A percentile compares a stretch with the other conserved stretches of the same genome.
These are phyloP conservation scores for Macquaria australasica DNA, from an alignment of 2,113 vertebrate genomes.

Conservation along the genomic window DNA sequence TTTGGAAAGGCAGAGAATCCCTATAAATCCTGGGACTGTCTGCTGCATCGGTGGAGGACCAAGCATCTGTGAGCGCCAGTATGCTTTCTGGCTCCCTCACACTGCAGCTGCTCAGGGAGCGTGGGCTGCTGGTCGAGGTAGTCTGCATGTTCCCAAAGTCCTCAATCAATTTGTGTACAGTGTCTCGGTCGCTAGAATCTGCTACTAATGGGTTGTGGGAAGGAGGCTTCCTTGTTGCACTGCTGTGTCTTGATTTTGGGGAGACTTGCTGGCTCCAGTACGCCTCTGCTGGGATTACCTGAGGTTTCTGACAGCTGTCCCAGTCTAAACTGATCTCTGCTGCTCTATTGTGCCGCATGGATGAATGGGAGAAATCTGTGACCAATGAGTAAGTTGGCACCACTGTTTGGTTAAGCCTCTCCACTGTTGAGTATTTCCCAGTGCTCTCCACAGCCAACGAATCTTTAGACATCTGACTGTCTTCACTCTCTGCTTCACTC, in stretches of 20 bases:
- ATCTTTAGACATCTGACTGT: constrained; percentile 94
- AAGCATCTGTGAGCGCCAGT: constrained; percentile 80
- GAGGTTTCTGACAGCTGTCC: constrained; percentile 75
- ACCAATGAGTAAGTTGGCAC: constrained; percentile 53
- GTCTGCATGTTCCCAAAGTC: constrained; percentile 55
- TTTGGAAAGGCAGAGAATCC: constrained; percentile 73
- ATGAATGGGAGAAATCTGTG: constrained; percentile 29
- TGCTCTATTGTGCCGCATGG: constrained; percentile 70
- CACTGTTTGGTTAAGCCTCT: constrained; percentile 30
- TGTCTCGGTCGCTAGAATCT: constrained; percentile 30
- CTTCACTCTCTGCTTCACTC: constrained; percentile 90
- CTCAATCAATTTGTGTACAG: constrained; percentile 46
- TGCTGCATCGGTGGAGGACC: constrained; percentile 85
- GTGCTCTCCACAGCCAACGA: constrained; percentile 83
- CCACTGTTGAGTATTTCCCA: constrained; percentile 32
- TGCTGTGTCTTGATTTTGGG: constrained; percentile 45
- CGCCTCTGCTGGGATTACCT: constrained; percentile 87
- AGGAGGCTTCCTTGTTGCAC: constrained; percentile 48
- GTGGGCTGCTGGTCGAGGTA: constrained; percentile 55
- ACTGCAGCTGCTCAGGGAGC: constrained; percentile 60
- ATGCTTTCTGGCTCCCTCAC: constrained; percentile 76
- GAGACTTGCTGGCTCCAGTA: constrained; percentile 84
- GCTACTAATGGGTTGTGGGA: background rate
- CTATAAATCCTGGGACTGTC: constrained; percentile 76
- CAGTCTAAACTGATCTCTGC: constrained; percentile 73